Conservation (phyloP, 1,140 invertebrate species). For the Rhopalosiphum maidis region DNA sequence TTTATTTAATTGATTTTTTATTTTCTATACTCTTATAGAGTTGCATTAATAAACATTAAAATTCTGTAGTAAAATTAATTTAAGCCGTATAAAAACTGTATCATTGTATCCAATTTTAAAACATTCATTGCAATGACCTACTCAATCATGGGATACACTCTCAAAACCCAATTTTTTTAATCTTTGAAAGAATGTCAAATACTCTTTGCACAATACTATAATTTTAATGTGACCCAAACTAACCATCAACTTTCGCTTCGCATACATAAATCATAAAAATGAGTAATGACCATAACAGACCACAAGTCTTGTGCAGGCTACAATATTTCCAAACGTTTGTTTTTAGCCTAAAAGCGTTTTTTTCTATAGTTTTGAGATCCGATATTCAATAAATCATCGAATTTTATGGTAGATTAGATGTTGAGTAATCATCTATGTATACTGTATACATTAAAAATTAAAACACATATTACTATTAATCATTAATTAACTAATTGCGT, state of each 20-base stretch:
- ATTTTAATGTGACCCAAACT: neutral
- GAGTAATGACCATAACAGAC: neutral
- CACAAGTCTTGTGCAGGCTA: slow-evolving; percentile 4
- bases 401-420: neutral
- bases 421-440: neutral
- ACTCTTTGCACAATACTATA: neutral
- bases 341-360: neutral
- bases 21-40: too few relatives aligned
- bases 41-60: too few relatives aligned
- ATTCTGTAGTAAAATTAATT: too few relatives aligned
- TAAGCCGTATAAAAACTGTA: neutral
- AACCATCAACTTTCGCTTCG: neutral
- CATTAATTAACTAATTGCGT: neutral
- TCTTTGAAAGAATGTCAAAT: neutral
- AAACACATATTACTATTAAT: neutral
- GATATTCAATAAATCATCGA: neutral
- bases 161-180: neutral
- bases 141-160: neutral
- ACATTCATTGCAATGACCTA: neutral
- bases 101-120: neutral
- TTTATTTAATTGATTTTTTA: too few relatives aligned
- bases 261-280: slow-evolving; percentile 26
- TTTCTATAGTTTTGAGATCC: neutral
- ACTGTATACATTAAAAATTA: neutral
- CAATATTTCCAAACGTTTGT: neutral